Evolutionary conservation across 2,113 vertebrate species (phyloP).

Genomic region (Anser brachyrhynchus): DNA sequence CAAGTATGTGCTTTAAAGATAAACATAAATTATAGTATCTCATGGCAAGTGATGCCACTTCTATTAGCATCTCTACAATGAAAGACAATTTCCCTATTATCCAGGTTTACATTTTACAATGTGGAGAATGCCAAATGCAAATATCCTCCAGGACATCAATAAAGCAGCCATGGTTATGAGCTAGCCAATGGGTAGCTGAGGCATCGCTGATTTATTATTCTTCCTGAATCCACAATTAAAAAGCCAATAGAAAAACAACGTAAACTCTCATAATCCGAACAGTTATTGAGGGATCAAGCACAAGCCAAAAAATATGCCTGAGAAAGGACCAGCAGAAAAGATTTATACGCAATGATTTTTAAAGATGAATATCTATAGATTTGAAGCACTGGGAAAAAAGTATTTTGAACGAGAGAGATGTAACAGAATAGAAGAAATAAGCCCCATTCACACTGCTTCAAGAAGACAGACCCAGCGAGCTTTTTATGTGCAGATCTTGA

Average conservation of each 20-base stretch:
- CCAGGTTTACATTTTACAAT: neutral
- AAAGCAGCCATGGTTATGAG: neutral
- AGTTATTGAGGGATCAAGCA: constrained; percentile 6
- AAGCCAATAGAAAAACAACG: constrained; percentile 39
- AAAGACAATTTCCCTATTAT: constrained; percentile 42
- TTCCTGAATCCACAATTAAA: constrained; percentile 34
- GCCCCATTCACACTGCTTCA: neutral
- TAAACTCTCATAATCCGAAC: neutral
- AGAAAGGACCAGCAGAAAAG: neutral
- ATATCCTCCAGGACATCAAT: constrained; percentile 6
- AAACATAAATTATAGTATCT: constrained; percentile 62
- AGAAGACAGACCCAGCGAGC: neutral
- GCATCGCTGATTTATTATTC: constrained; percentile 17
- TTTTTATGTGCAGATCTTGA: neutral
- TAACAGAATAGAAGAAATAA: neutral
- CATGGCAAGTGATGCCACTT: constrained; percentile 33
- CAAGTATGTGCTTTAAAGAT: constrained; percentile 71
- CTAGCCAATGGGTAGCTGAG: neutral
- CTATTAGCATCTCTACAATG: constrained; percentile 57
- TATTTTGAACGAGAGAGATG: neutral
- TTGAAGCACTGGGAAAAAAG: neutral
- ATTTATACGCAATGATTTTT: neutral
- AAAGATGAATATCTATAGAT: constrained; percentile 23
- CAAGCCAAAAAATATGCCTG: neutral
- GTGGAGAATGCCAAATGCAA: constrained; percentile 25